Percentiles rank a stretch among this genome's conserved stretches.
Conservation (phyloP, 1,140 invertebrate genomes). For the Octopus bimaculoides region DNA sequence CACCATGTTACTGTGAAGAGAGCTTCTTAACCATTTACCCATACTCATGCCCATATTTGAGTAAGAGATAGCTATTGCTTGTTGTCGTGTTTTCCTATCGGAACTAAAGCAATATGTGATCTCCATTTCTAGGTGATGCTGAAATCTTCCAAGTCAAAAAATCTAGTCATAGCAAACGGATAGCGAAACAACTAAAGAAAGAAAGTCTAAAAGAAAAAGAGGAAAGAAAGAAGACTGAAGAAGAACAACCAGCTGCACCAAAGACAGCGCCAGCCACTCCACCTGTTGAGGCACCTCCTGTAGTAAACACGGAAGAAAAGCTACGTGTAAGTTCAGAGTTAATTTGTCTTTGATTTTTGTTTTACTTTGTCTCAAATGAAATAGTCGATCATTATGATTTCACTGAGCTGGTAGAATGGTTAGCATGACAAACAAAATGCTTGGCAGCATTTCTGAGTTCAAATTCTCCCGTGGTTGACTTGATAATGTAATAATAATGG, state of each 20-base stretch:
- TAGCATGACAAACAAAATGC: too few species aligned
- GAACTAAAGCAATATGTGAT: neutral
- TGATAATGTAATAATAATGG: too few species aligned
- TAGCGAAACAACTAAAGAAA: conserved; percentile 82
- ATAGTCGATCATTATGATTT: too few species aligned
- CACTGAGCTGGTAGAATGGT: too few species aligned
- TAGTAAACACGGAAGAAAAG: conserved; percentile 55
- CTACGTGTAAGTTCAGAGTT: conserved; percentile 27
- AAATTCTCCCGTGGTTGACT: too few species aligned
- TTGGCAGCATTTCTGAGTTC: too few species aligned
- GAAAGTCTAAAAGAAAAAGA: conserved; percentile 69
- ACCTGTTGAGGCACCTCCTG: conserved; percentile 19
- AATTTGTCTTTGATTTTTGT: neutral
- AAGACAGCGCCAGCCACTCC: conserved; percentile 7
- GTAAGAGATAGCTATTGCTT: neutral
- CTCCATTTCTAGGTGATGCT: conserved; percentile 65
- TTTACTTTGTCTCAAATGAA: too few species aligned
- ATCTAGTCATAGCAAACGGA: conserved; percentile 86
- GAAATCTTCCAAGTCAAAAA: conserved; percentile 94
- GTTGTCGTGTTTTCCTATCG: neutral
- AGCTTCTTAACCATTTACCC: neutral
- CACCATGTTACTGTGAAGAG: neutral
- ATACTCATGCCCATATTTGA: neutral
- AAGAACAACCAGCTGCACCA: conserved; percentile 23
- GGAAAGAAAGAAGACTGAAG: conserved; percentile 23